These are phyloP conservation scores for Phenganax subtilis DNA, from an alignment of 92 coral and sea anemone genomes.

Conservation along the genomic window DNA sequence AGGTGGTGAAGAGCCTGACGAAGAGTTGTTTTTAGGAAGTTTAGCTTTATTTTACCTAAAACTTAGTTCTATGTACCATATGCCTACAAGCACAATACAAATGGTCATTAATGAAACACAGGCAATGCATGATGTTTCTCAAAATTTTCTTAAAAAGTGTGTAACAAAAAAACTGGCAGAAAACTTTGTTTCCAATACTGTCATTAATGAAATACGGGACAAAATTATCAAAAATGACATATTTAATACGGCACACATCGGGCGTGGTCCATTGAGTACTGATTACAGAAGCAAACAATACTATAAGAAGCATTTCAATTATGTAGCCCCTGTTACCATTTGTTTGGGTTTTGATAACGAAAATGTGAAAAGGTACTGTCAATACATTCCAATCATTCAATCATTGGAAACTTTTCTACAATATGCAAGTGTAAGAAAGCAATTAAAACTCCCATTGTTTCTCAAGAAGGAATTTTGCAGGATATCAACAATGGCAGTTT, in stretches of 20 bases:
- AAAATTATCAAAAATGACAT: background rate
- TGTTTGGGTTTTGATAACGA: constrained; percentile 15
- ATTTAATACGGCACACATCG: background rate
- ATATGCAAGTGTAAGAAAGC: constrained; percentile 47
- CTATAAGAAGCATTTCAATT: constrained; percentile 4
- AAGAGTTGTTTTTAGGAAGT: constrained; percentile 2
- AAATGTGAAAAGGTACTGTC: constrained; percentile 18
- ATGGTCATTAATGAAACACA: too few species aligned
- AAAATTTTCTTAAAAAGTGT: too few species aligned
- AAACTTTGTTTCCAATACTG: background rate
- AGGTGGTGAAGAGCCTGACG: background rate
- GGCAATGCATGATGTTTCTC: too few species aligned
- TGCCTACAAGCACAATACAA: constrained; percentile 7
- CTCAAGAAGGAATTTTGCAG: constrained; percentile 41
- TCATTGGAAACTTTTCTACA: constrained; percentile 55
- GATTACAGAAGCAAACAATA: constrained; percentile 24
- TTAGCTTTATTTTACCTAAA: constrained; percentile 14
- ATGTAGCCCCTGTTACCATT: constrained; percentile 14
- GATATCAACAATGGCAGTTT: constrained; percentile 46
- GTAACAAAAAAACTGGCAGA: too few species aligned
- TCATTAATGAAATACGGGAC: constrained; percentile 5
- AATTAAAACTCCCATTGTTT: background rate
- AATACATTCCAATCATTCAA: constrained; percentile 57
- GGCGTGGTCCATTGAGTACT: constrained; percentile 18
- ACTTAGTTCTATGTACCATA: constrained; percentile 11